Base-by-base conservation (phyloP, 2,113 vertebrate genomes). In the Myrmecophaga tridactyla region DNA sequence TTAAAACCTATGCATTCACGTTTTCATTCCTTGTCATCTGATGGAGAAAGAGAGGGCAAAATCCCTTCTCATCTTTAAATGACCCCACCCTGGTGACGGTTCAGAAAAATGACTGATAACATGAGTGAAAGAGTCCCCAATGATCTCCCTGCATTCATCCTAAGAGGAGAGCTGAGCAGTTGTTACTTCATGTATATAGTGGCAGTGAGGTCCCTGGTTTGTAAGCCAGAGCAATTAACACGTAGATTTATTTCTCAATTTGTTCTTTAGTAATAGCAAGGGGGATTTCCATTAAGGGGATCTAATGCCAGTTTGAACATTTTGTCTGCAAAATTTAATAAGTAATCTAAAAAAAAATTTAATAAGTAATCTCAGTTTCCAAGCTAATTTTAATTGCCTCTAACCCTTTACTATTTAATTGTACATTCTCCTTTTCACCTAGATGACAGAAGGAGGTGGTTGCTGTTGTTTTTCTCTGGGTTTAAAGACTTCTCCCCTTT, bases 301-400 rank as follows among this genome's bases (percentile, higher is more conserved):
- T 34, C 7, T 15, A 72, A 90, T 85, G 34, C 41, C 53, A 51
- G 48, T 62, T 76, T 76, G 53, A 88, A 90, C 23, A 20, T 94
- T 70, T 41, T 23, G 31, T 82, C 31, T 88, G 70, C 46, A 88
- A 93, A 86, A 39, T 77, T 77, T 43, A 67, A 88, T 62, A 69
- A 91, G 70, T 46, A 77, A 67, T 84, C 39, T 94, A n/a, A n/a
- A n/a, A n/a, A n/a, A 88, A 93, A 86, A 39, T 77, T 77, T 43
- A 67, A 88, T 62, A 69, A 91, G 70, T 46, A 77, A 67, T 84
- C 39, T 94, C 56, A 63, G 6, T 41, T 84, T 86, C 1, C 23
- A 86, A 93, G 69, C 25, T 93, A 46, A 85, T 56, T 96, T 93
- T 78, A 86, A 69, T 69, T 78, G 7, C 12, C 12, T 96, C 72